Percentiles rank a stretch among this genome's conserved stretches.
Evolutionary conservation across 2,113 vertebrate genomes (phyloP).

Genomic region (Odocoileus virginianus): DNA sequence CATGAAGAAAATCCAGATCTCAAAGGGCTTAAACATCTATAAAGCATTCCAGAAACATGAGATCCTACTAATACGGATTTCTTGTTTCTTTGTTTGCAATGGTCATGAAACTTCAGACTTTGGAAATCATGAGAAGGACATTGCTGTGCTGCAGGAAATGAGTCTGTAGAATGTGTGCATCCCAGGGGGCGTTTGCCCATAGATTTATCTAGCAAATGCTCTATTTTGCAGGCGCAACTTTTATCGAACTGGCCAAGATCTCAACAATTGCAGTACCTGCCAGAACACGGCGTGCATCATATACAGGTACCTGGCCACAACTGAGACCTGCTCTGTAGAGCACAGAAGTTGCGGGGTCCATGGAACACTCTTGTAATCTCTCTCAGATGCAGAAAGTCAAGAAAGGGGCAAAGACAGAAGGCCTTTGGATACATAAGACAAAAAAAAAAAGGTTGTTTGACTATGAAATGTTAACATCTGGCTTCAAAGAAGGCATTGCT

Average conservation of each 20-base stretch:
- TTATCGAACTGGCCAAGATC: constrained; percentile 97
- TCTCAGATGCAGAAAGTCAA: background rate
- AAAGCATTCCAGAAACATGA: background rate
- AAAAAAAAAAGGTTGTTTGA: background rate
- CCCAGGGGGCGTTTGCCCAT: background rate
- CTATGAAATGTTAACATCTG: background rate
- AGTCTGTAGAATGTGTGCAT: background rate
- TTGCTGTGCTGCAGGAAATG: background rate
- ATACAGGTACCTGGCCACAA: constrained; percentile 89
- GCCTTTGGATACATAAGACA: background rate
- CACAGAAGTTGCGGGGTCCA: background rate
- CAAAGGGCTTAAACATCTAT: background rate
- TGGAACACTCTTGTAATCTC: background rate
- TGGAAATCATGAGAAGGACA: background rate
- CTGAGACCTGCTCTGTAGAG: background rate
- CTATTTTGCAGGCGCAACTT: constrained; percentile 90
- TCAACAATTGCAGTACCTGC: constrained; percentile 97
- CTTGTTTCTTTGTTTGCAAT: background rate
- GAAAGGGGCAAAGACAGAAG: background rate
- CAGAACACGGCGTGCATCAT: constrained; percentile 99
- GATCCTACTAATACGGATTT: background rate
- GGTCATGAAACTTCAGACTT: background rate
- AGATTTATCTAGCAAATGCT: constrained; percentile 52
- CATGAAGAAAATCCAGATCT: background rate
- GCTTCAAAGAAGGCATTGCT: background rate